Evolutionary conservation across 2,797 vertebrate species (phyloP).

Genomic region (Anas bernieri): DNA sequence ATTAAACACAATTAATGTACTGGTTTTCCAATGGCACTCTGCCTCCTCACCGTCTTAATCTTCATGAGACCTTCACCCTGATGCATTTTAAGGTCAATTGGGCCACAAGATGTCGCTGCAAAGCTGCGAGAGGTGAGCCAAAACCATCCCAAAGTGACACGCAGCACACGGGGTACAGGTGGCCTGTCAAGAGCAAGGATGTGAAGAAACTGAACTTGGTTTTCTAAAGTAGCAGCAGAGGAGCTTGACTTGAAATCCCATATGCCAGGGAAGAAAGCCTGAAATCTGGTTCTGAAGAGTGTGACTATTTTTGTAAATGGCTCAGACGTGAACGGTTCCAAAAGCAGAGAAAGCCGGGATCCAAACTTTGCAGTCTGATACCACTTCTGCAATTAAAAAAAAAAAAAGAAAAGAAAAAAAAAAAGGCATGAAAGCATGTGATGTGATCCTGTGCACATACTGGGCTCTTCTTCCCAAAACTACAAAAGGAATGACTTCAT

Average conservation of each 20-base stretch:
- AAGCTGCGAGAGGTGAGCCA: background rate
- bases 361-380: background rate
- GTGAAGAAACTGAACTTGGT: background rate
- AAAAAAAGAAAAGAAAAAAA: no score
- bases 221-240: background rate
- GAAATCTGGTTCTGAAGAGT: background rate
- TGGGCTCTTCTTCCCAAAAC: background rate
- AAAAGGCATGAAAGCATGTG: accelerated
- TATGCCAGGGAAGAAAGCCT: background rate
- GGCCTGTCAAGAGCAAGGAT: accelerated
- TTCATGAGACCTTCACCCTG: background rate
- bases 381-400: background rate
- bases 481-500: background rate
- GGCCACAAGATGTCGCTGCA: constrained; percentile 38
- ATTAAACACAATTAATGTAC: background rate
- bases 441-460: background rate
- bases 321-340: background rate
- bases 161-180: background rate
- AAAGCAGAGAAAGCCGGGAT: background rate
- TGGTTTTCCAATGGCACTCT: background rate
- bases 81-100: background rate
- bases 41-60: background rate
- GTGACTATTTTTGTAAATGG: background rate
- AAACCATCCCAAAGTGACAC: background rate
- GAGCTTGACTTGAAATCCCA: background rate